phyloP scores from a whole-genome alignment of 2,888 invertebrate genomes.

The Octodonta nipae region DNA sequence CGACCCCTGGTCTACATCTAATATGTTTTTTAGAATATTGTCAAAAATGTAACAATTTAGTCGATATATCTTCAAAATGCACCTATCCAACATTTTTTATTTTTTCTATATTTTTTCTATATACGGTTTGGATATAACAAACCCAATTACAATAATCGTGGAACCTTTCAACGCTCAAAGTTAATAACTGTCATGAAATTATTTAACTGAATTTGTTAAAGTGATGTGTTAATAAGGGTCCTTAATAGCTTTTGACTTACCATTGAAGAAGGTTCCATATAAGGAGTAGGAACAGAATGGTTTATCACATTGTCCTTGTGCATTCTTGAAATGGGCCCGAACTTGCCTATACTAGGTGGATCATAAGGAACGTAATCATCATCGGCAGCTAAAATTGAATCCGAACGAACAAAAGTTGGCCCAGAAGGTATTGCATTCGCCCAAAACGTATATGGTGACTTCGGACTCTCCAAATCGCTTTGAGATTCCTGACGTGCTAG shows the following conservation, averaged over 20 bases:
- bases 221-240: too few relatives aligned
- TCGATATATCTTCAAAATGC: too few relatives aligned
- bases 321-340: constrained; percentile 53
- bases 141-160: too few relatives aligned
- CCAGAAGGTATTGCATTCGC: constrained; percentile 24
- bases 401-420: constrained; percentile 31
- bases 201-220: too few relatives aligned
- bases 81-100: too few relatives aligned
- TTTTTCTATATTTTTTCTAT: too few relatives aligned
- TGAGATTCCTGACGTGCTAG: constrained; percentile 32
- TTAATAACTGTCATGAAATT: too few relatives aligned
- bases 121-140: too few relatives aligned
- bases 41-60: too few relatives aligned
- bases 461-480: constrained; percentile 29
- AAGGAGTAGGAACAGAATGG: constrained; percentile 22
- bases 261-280: constrained; percentile 29
- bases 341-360: constrained; percentile 50
- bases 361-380: constrained; percentile 57
- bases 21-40: too few relatives aligned
- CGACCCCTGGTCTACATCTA: too few relatives aligned
- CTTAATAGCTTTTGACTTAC: constrained; percentile 18
- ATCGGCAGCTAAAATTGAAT: constrained; percentile 44
- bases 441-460: constrained; percentile 33
- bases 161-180: too few relatives aligned
- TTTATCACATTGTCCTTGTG: constrained; percentile 24